phyloP scores from a whole-genome alignment of 1,140 invertebrate species.

The Pissodes strobi region DNA sequence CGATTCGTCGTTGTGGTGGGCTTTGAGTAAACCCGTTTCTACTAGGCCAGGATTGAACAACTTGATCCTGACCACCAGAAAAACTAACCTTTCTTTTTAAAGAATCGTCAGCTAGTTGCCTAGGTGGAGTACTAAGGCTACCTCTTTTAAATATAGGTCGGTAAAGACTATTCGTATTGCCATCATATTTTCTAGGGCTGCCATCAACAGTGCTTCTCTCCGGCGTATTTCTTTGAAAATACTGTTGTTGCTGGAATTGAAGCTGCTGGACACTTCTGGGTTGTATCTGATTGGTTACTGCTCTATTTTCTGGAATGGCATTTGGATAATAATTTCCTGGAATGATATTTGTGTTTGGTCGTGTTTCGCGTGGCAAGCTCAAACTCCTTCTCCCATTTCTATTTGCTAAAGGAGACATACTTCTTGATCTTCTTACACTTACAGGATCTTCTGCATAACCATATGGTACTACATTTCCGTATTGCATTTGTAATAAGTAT shows the following conservation, averaged over 20 bases:
- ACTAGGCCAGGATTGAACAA: slow-evolving; percentile 58
- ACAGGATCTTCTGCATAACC: slow-evolving; percentile 47
- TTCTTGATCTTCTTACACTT: slow-evolving; percentile 42
- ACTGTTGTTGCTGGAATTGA: slow-evolving; percentile 32
- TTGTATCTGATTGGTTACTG: slow-evolving; percentile 22
- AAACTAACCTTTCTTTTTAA: slow-evolving; percentile 61
- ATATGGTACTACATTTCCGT: slow-evolving; percentile 33
- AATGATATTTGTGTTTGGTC: not conserved
- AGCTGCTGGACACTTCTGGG: slow-evolving; percentile 33
- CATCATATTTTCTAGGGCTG: slow-evolving; percentile 15
- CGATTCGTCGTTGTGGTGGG: slow-evolving; percentile 59
- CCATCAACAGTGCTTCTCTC: slow-evolving; percentile 42
- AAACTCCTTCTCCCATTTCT: slow-evolving; percentile 46
- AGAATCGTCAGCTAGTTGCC: slow-evolving; percentile 27
- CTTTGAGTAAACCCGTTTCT: slow-evolving; percentile 61
- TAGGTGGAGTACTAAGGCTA: slow-evolving; percentile 56
- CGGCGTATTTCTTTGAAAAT: slow-evolving; percentile 36
- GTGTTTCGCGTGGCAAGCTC: slow-evolving; percentile 49
- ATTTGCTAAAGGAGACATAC: slow-evolving; percentile 39
- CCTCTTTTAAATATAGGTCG: slow-evolving; percentile 62
- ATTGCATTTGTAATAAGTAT: slow-evolving; percentile 46
- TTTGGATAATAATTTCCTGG: slow-evolving; percentile 20
- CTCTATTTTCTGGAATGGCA: slow-evolving; percentile 44
- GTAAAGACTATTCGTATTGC: slow-evolving; percentile 29
- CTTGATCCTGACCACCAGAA: slow-evolving; percentile 50